phyloP scores from a whole-genome alignment of 2,797 vertebrate genomes.

The Crax fasciolata region DNA sequence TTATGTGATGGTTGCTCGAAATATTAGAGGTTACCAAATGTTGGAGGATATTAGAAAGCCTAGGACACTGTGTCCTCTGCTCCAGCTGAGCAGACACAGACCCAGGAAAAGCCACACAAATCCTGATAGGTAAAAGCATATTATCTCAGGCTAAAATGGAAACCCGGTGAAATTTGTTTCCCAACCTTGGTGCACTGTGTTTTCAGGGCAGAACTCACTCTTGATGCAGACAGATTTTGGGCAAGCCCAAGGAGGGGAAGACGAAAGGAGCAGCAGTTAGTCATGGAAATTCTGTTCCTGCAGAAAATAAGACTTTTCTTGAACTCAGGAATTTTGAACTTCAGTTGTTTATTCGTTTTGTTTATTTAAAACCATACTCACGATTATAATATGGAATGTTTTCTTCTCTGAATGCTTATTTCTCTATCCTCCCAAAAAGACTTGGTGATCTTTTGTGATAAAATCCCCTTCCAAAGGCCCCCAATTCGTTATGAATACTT shows the following conservation, averaged over 20 bases:
- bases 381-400: not conserved
- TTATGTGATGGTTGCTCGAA: not conserved
- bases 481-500: not conserved
- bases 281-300: not conserved
- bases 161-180: not conserved
- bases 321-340: not conserved
- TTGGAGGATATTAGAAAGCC: not conserved
- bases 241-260: not conserved
- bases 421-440: not conserved
- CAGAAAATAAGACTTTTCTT: not conserved
- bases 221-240: not conserved
- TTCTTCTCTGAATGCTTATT: not conserved
- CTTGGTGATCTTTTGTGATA: not conserved
- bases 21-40: no score
- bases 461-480: not conserved
- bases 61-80: not conserved
- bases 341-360: not conserved
- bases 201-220: not conserved
- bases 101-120: not conserved
- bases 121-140: not conserved
- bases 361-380: not conserved
- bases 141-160: not conserved
- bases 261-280: not conserved
- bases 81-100: not conserved
- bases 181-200: not conserved